A percentile compares a stretch with the other conserved stretches of the same genome.
phyloP scores from a whole-genome alignment of 2,888 invertebrate genomes.

The Dendrolimus pini region DNA sequence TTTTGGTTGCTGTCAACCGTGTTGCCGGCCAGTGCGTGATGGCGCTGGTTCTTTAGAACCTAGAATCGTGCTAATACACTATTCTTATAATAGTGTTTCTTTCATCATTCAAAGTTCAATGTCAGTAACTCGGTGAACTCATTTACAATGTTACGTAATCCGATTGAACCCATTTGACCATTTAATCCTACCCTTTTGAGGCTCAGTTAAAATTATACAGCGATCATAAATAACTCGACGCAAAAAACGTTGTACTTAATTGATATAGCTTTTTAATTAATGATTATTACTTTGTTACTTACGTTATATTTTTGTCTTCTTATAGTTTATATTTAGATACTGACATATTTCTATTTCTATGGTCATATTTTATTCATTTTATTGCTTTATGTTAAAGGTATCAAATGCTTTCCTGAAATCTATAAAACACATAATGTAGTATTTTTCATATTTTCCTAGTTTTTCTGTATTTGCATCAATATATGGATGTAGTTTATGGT shows the following conservation, averaged over 20 bases:
- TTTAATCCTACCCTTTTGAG: slow-evolving; percentile 9
- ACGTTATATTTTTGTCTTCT: background rate
- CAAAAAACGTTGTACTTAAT: slow-evolving; percentile 7
- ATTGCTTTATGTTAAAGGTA: too few relatives aligned
- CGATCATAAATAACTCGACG: slow-evolving; percentile 17
- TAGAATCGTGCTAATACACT: background rate
- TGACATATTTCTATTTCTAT: too few relatives aligned
- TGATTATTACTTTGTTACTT: background rate
- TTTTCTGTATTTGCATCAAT: too few relatives aligned
- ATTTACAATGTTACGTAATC: slow-evolving; percentile 16
- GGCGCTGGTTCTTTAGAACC: background rate
- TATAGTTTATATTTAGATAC: too few relatives aligned
- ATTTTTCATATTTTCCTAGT: too few relatives aligned
- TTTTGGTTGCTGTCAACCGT: too few relatives aligned
- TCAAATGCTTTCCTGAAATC: too few relatives aligned
- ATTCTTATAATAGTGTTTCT: background rate
- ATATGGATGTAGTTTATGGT: too few relatives aligned
- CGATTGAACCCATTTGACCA: slow-evolving; percentile 17
- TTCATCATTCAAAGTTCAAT: slow-evolving; percentile 1
- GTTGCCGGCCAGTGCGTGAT: too few relatives aligned
- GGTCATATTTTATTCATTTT: too few relatives aligned
- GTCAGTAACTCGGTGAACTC: slow-evolving; percentile 1
- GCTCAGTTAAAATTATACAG: slow-evolving; percentile 6
- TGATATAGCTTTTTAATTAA: background rate
- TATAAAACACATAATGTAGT: too few relatives aligned